Evolutionary conservation across 2,113 vertebrate species (phyloP).

Genomic region (Anguilla rostrata): DNA sequence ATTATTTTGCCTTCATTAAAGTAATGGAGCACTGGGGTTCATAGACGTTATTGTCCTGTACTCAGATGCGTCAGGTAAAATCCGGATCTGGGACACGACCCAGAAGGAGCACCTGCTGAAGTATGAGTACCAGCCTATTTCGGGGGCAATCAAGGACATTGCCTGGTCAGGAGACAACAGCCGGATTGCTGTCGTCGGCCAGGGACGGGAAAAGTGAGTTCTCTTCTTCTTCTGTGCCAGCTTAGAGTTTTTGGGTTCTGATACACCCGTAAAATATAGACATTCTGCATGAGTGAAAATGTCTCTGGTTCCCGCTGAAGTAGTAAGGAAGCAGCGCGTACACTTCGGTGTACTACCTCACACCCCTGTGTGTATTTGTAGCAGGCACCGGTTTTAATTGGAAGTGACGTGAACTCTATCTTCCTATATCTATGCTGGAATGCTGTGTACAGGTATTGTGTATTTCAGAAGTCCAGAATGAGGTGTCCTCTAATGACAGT

Average conservation of each 20-base stretch:
- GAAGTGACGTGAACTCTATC: too few species aligned
- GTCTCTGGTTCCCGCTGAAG: too few species aligned
- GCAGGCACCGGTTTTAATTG: too few species aligned
- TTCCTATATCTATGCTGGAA: too few species aligned
- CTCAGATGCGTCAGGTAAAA: constrained; percentile 87
- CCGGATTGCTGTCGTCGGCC: constrained; percentile 89
- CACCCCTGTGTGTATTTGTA: too few species aligned
- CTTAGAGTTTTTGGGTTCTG: neutral
- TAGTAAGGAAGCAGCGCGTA: too few species aligned
- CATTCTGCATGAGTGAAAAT: too few species aligned
- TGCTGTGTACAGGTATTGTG: too few species aligned
- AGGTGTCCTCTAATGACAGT: neutral
- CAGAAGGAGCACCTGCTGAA: constrained; percentile 95
- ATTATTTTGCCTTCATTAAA: neutral
- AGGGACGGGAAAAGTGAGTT: constrained; percentile 92
- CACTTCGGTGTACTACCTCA: too few species aligned
- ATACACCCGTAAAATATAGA: too few species aligned
- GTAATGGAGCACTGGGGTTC: neutral
- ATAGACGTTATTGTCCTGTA: neutral
- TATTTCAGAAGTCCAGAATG: too few species aligned
- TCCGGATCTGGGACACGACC: constrained; percentile 97
- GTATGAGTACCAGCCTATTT: constrained; percentile 91
- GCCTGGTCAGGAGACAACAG: constrained; percentile 96
- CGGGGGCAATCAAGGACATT: constrained; percentile 90
- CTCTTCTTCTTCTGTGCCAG: neutral